Evolutionary conservation across 2,888 invertebrate genomes (phyloP).

Genomic region (Leucoptera coffeella): DNA sequence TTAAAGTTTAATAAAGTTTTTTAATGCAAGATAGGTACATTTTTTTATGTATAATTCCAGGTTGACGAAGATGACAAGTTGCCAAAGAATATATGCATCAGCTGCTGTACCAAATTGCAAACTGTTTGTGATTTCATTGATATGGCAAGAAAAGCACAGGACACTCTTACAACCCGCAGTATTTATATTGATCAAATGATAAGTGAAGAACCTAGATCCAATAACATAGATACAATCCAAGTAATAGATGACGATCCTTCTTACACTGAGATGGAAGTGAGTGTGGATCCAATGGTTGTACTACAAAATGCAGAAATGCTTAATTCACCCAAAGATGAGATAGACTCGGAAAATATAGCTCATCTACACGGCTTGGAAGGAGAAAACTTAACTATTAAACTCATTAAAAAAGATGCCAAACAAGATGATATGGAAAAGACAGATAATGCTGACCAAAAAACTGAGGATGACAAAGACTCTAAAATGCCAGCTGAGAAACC

Average conservation of each 20-base stretch:
- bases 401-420: constrained; percentile 18
- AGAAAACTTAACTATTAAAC: constrained; percentile 21
- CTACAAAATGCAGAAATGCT: constrained; percentile 49
- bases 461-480: constrained; percentile 9
- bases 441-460: constrained; percentile 5
- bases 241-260: constrained; percentile 15
- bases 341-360: constrained; percentile 4
- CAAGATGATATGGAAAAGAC: constrained; percentile 2
- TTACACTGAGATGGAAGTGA: constrained; percentile 59
- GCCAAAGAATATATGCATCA: constrained; percentile 62
- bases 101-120: constrained; percentile 59
- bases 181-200: constrained; percentile 31
- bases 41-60: constrained; percentile 19
- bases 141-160: constrained; percentile 58
- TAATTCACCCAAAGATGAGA: constrained; percentile 11
- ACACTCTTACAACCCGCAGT: constrained; percentile 32
- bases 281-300: constrained; percentile 64
- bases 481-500: constrained; percentile 21
- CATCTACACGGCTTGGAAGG: constrained; percentile 17
- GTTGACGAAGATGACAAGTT: constrained; percentile 60
- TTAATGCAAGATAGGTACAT: not conserved
- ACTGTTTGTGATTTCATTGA: constrained; percentile 62
- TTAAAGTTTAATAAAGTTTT: no score
- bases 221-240: no score
- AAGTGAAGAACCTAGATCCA: constrained; percentile 10